Base-by-base conservation (phyloP, 2,888 invertebrate genomes). In the Athripsodes cinereus region DNA sequence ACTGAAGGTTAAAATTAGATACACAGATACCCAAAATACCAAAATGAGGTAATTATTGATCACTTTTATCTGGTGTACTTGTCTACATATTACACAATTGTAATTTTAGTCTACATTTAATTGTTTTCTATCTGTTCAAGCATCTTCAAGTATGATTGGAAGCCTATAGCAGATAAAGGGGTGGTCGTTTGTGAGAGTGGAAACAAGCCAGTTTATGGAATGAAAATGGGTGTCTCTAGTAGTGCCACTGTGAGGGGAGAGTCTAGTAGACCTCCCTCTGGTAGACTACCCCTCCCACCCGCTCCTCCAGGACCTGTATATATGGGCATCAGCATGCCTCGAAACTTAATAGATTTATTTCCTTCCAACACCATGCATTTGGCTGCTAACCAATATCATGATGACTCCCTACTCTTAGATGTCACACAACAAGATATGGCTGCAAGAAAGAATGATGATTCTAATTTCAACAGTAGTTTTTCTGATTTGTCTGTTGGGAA, bases 241-340 rank as follows among this genome's bases (percentile, higher is more conserved):
- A 18, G 10, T 18, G 8, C n/a, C 5, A 18, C 50, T 22, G 1
- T 49, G 56, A n/a, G 20, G 26, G 47, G 18, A 16, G 13, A 13
- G 13, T n/a, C 20, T 20, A 13, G 34, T 22, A 31, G 18, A 21
- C 13, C 22, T 18, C 19, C 40, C 44, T 35, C 40, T 18, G 26
- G 10, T 10, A 16, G 22, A 20, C 16, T 20, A 8, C 16, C 50
- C n/a, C 22, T 48, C 20, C 66, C 69, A 64, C 63, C 63, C 46
- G 55, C 55, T 53, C 51, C 22, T 22, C 53, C 55, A 46, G 64
- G 64, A 44, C 71, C 75, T 22, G 73, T 80, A 64, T 88, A 87
- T 69, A 82, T 88, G 76, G 91, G 91, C 20, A 83, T 92, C 58
- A 83, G 87, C 68, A 75, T 91, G 65, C 90, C 92, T 6, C 75